Conservation (phyloP, 2,797 vertebrate species). For the Karalla daura region DNA sequence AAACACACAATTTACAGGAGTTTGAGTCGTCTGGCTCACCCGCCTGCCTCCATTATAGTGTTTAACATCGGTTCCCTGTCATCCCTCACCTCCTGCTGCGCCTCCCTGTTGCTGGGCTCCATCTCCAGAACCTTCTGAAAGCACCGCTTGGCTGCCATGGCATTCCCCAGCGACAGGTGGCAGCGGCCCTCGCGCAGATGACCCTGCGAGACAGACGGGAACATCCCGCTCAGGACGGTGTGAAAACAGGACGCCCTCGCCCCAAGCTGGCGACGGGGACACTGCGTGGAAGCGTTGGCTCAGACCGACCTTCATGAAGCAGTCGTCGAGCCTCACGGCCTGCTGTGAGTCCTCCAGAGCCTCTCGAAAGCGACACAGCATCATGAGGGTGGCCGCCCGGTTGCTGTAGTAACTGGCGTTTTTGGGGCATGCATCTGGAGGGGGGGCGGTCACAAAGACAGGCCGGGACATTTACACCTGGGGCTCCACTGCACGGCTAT, state of each 20-base stretch:
- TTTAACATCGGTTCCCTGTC: neutral
- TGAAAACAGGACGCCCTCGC: neutral
- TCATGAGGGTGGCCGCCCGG: constrained; percentile 96
- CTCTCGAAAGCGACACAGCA: constrained; percentile 90
- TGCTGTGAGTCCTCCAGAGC: constrained; percentile 95
- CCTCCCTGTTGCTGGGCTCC: constrained; percentile 90
- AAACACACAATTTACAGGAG: constrained; percentile 8
- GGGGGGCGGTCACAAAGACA: neutral
- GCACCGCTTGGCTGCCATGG: constrained; percentile 93
- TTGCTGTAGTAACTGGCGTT: constrained; percentile 97
- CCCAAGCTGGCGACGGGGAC: neutral
- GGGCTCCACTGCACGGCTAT: neutral
- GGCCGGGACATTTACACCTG: neutral
- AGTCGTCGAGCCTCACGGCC: constrained; percentile 93
- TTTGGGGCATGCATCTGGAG: constrained; percentile 88
- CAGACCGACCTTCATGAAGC: constrained; percentile 89
- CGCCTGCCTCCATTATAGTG: neutral
- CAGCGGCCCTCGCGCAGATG: constrained; percentile 96
- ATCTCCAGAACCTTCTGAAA: constrained; percentile 94
- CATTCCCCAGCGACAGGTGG: constrained; percentile 92
- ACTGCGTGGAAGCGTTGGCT: neutral
- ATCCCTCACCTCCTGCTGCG: constrained; percentile 93
- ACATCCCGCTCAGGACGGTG: neutral
- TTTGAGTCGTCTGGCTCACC: neutral
- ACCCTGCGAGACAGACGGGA: constrained; percentile 79